Evolutionary conservation across 2,888 invertebrate species (phyloP), one percentile per base, ranked within the genome.

Genomic region (Malthinus seriepunctatus): DNA sequence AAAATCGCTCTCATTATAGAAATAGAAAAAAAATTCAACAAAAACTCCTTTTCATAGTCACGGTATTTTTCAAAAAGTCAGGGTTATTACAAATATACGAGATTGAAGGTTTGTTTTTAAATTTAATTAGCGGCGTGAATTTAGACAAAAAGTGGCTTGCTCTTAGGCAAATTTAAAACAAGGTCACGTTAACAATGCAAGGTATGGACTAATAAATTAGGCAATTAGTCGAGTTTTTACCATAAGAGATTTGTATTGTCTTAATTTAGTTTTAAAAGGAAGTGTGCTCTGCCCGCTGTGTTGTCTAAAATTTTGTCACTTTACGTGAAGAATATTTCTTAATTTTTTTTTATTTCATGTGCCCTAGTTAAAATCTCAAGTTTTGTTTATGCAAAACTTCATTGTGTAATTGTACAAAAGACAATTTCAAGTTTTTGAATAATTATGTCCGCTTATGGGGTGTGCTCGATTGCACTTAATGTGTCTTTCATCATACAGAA

Each of bases 11-110:
- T n/a, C n/a, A n/a, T n/a, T n/a, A 23, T 3, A 23, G 23, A 23
- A 23, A 23, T 23, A 23, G 3, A 23, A 23, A 23, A 23, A 23
- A 23, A 23, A 3, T 5, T 23, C 23, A 23, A 42, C 14, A 14
- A 42, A 14, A 9, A 42, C 39, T 6, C 39, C 23, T 15, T 39
- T 42, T 42, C 11, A 42, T 15, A 46, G 46, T 52, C 52, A 52
- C 52, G 52, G 31, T 45, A 32, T 46, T 52, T 51, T 52, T 46
- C 35, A 42, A 52, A 45, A 52, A 52, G 52, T 52, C 52, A 52
- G 37, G 52, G 52, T 35, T 52, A 31, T 46, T 15, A 31, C 45
- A 45, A 45, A 42, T 35, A 42, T 35, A 34, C 44, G 35, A 42
- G n/a, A 42, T 45, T 52, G 52, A 52, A 52, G 52, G 46, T 23